Evolutionary conservation across 2,888 invertebrate species (phyloP), one percentile per base, ranked within the genome.

Genomic region (Melolontha melolontha): DNA sequence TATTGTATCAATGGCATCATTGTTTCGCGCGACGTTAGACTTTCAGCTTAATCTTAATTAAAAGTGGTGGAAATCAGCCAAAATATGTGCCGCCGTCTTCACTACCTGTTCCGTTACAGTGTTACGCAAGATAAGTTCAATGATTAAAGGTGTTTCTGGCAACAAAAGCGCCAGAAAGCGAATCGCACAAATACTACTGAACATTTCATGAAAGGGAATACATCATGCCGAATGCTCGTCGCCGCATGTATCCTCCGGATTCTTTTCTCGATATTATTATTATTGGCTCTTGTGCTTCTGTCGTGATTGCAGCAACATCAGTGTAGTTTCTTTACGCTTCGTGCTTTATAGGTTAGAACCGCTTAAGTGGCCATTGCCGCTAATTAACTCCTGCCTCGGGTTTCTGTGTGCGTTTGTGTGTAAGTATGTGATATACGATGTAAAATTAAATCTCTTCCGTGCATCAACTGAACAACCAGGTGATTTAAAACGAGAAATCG

Each of bases 401-500:
- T 34, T 49, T 29, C 34, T 27, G 42, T 57, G 34, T 34, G 10
- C 6, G 10, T 6, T 10, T 6, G 34, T 34, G 34, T 34, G 10
- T 34, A 34, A 2, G 7, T 34, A 10, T 34, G 34, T 34, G 34
- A 34, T 34, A 10, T 34, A 34, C 10, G 57, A 57, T 62, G 47
- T 62, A 62, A 47, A 62, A 62, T 47, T 62, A 62, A 47, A 47
- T 34, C 47, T 34, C 59, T 62, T 62, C 47, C 59, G 49, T 22
- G 59, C 59, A 14, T 39, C 47, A 44, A 47, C 34, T 44, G 34
- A 62, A 47, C 47, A 62, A 62, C 39, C 47, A 62, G 59, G 47
- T 62, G 59, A 62, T 62, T 62, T 62, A 62, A 62, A 62, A 49
- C 59, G 27, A 47, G 47, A 47, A 62, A 62, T 62, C 47, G 59